These are phyloP conservation scores for Tympanuchus pallidicinctus DNA, from an alignment of 2,113 vertebrate genomes.

Conservation along the genomic window DNA sequence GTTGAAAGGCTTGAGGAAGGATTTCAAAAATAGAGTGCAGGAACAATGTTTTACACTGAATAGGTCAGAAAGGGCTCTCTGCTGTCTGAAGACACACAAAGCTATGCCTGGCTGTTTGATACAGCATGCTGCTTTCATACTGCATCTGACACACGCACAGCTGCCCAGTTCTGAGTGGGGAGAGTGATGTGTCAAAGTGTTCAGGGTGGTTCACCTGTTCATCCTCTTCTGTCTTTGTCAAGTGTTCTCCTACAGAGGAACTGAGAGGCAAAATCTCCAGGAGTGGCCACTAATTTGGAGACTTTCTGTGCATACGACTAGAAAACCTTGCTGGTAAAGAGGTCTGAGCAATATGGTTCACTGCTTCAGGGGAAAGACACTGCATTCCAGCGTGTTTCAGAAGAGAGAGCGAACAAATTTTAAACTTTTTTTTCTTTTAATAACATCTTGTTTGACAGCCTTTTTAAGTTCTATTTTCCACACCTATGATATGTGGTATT, in stretches of 20 bases:
- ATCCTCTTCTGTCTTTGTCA: not conserved
- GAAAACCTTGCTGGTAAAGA: not conserved
- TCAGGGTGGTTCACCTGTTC: not conserved
- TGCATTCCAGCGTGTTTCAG: not conserved
- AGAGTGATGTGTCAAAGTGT: not conserved
- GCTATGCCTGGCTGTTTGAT: not conserved
- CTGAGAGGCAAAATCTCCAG: not conserved
- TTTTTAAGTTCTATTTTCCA: not conserved
- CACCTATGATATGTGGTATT: not conserved
- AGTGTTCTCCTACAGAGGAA: not conserved
- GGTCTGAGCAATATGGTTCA: not conserved
- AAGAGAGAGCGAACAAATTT: not conserved
- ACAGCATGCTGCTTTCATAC: not conserved
- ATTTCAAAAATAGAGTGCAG: constrained; percentile 2
- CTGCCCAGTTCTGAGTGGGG: not conserved
- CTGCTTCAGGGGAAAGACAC: not conserved
- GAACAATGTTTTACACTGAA: not conserved
- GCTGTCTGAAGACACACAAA: not conserved
- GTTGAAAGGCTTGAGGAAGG: not conserved
- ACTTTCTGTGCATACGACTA: not conserved
- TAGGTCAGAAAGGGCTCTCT: not conserved
- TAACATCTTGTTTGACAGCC: not conserved
- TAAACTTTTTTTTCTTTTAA: not conserved
- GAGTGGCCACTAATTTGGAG: not conserved
- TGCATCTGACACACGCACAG: not conserved